phyloP scores from a whole-genome alignment of 92 coral and sea anemone species.

The Virgularia gustaviana region DNA sequence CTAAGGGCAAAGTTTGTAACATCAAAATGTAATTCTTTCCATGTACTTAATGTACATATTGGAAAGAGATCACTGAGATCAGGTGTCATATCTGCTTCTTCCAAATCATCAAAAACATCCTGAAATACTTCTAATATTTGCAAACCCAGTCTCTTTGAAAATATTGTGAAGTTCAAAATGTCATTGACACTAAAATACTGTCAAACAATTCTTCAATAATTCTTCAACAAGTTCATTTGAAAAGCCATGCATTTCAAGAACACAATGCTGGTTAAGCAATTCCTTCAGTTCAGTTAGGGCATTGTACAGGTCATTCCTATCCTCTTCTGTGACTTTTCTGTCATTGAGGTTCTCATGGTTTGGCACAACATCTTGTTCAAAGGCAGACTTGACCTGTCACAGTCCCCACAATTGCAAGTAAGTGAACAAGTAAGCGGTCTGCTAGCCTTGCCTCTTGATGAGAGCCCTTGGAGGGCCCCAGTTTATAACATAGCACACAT shows the following conservation, averaged over 20 bases:
- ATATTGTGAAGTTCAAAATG: conserved; percentile 46
- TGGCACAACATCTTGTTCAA: conserved; percentile 18
- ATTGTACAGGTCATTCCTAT: conserved; percentile 26
- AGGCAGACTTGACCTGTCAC: conserved; percentile 21
- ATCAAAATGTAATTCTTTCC: neutral
- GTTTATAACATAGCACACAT: conserved; percentile 2
- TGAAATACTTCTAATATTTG: conserved; percentile 44
- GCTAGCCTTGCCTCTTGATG: conserved; percentile 8
- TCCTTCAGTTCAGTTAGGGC: conserved; percentile 45
- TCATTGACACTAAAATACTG: conserved; percentile 43
- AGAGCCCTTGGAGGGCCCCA: conserved; percentile 19
- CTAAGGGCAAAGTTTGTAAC: conserved; percentile 1
- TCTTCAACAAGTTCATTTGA: conserved; percentile 47
- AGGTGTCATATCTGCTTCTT: neutral
- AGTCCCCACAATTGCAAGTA: conserved; percentile 13
- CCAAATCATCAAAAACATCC: conserved; percentile 48
- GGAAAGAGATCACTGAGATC: neutral
- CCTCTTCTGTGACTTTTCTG: conserved; percentile 22
- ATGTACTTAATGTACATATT: neutral
- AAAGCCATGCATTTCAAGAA: conserved; percentile 48
- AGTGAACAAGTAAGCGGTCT: neutral
- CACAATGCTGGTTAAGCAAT: conserved; percentile 31
- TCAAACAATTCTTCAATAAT: conserved; percentile 12
- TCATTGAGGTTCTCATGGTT: too few species aligned
- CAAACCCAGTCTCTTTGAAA: conserved; percentile 42